phyloP scores from a whole-genome alignment of 2,888 invertebrate species.

The Salticus scenicus region DNA sequence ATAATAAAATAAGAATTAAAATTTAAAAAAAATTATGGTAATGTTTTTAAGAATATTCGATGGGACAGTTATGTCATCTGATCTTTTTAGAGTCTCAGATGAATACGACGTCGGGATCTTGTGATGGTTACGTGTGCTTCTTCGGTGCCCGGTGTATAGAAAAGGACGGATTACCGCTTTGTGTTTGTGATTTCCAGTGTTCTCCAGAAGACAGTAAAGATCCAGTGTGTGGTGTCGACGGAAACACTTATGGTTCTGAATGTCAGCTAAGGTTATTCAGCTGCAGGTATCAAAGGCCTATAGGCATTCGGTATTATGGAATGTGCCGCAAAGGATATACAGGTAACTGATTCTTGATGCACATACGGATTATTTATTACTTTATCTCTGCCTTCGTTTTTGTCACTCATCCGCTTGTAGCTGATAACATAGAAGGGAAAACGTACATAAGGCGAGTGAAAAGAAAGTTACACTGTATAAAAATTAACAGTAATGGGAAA shows the following conservation, averaged over 20 bases:
- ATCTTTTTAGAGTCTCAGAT: conserved; percentile 67
- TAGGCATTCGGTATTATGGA: conserved; percentile 81
- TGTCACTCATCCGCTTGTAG: no score
- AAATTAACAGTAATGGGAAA: no score
- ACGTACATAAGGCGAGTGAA: no score
- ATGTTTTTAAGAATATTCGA: no score
- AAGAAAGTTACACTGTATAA: no score
- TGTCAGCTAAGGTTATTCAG: conserved; percentile 86
- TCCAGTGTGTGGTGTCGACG: conserved; percentile 89
- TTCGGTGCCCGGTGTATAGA: conserved; percentile 88
- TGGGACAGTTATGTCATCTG: no score
- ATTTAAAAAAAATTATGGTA: no score
- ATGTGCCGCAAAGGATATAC: conserved; percentile 73
- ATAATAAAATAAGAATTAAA: no score
- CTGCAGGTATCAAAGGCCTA: conserved; percentile 86
- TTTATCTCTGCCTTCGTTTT: no score
- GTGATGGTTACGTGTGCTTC: conserved; percentile 86
- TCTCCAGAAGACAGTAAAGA: conserved; percentile 72
- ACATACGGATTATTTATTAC: no score
- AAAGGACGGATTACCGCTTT: conserved; percentile 81
- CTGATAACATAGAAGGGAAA: no score
- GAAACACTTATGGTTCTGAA: conserved; percentile 86
- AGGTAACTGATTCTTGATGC: no score
- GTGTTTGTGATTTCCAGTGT: conserved; percentile 85
- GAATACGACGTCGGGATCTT: conserved; percentile 74